Percentiles rank a stretch among this genome's conserved stretches.
Conservation (phyloP, 1,140 invertebrate genomes). For the Diorhabda elongata region DNA sequence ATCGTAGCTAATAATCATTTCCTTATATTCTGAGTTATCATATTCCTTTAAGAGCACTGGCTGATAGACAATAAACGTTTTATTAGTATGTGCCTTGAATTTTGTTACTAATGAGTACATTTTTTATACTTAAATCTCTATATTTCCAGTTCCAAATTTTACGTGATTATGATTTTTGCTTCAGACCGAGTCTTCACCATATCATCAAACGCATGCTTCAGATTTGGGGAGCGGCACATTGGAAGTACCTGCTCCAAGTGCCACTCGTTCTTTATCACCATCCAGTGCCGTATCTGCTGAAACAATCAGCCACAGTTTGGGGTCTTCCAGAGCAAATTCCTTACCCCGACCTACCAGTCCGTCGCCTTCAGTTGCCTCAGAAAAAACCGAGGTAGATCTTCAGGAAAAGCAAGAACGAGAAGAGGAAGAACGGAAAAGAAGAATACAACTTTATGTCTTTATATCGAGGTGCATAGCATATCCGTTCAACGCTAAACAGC, state of each 20-base stretch:
- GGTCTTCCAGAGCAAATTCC: constrained; percentile 52
- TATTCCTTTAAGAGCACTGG: no score
- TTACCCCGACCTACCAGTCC: constrained; percentile 75
- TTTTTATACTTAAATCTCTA: no score
- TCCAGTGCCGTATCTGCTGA: constrained; percentile 62
- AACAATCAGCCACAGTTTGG: constrained; percentile 53
- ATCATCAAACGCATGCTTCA: constrained; percentile 36
- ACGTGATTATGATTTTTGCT: not conserved
- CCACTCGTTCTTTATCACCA: constrained; percentile 55
- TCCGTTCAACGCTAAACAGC: constrained; percentile 99
- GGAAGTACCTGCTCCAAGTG: constrained; percentile 50
- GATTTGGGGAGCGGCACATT: constrained; percentile 43
- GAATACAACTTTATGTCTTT: constrained; percentile 97
- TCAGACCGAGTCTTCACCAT: constrained; percentile 41
- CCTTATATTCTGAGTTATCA: no score
- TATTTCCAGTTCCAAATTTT: no score
- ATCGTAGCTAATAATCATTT: no score
- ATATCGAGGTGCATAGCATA: constrained; percentile 97
- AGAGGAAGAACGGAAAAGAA: constrained; percentile 87
- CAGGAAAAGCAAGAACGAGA: constrained; percentile 82
- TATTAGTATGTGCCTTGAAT: no score
- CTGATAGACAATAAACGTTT: no score
- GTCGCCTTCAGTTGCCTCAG: constrained; percentile 75
- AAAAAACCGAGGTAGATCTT: constrained; percentile 66
- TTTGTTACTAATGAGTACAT: no score